A percentile compares a stretch with the other conserved stretches of the same genome.
These are phyloP conservation scores for Coecobrya sp. DNA, from an alignment of 2,888 invertebrate species.

Conservation along the genomic window DNA sequence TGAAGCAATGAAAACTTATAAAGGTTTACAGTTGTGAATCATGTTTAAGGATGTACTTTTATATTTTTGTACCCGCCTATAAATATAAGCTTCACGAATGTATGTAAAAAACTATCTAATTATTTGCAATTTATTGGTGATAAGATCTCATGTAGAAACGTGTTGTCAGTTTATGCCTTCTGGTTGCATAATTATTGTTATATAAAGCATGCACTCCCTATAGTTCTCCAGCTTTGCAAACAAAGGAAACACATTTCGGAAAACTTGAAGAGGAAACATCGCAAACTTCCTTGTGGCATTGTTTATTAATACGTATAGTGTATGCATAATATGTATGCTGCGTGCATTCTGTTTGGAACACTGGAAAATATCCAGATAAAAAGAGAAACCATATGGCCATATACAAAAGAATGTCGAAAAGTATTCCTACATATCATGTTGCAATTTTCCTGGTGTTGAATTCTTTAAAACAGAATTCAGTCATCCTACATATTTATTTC, in stretches of 20 bases:
- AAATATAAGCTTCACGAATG: too few species aligned
- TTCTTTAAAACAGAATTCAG: not conserved
- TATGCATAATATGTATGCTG: not conserved
- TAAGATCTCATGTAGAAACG: not conserved
- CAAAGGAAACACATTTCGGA: not conserved
- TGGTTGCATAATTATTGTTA: constrained; percentile 14
- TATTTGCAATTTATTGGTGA: not conserved
- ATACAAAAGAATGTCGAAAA: not conserved
- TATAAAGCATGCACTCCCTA: not conserved
- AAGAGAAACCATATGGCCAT: not conserved
- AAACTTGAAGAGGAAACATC: not conserved
- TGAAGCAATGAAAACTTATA: too few species aligned
- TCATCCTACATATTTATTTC: constrained; percentile 17
- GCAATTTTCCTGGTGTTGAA: not conserved
- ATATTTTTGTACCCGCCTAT: too few species aligned
- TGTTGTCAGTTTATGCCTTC: constrained; percentile 32
- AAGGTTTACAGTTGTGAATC: too few species aligned
- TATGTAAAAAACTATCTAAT: not conserved
- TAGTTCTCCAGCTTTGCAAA: not conserved
- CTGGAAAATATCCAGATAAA: not conserved
- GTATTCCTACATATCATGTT: constrained; percentile 36
- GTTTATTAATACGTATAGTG: not conserved
- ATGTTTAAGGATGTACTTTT: too few species aligned
- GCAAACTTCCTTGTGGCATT: constrained; percentile 19
- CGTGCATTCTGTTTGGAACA: not conserved